Evolutionary conservation across 2,797 vertebrate genomes (phyloP).

Genomic region (Micromesistius poutassou): DNA sequence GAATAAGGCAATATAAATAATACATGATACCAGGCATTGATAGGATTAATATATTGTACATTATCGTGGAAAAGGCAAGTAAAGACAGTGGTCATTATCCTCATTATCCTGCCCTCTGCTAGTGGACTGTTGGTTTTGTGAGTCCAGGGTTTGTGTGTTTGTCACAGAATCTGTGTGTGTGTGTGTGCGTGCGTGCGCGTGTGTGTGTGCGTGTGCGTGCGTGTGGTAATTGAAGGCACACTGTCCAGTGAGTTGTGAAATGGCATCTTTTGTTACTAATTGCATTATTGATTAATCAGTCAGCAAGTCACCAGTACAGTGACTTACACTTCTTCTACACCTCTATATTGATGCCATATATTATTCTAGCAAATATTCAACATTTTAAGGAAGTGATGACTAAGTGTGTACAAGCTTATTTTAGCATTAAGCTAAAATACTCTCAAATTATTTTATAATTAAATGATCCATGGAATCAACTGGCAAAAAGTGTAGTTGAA

Average conservation of each 20-base stretch:
- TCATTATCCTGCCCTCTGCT: slow-evolving; percentile 31
- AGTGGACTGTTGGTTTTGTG: slow-evolving; percentile 44
- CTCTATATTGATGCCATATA: not conserved
- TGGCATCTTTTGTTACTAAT: slow-evolving; percentile 93
- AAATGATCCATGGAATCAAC: not conserved
- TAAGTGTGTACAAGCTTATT: not conserved
- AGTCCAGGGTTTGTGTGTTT: slow-evolving; percentile 18
- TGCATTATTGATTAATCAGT: slow-evolving; percentile 84
- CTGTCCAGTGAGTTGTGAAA: slow-evolving; percentile 95
- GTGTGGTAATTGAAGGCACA: slow-evolving; percentile 57
- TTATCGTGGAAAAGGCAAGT: slow-evolving; percentile 55
- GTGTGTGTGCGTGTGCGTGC: not conserved
- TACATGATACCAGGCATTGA: no score
- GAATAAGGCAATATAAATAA: not conserved
- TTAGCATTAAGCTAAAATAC: not conserved
- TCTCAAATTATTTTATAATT: not conserved
- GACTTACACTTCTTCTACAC: not conserved
- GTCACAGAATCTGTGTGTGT: not conserved
- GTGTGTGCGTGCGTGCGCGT: not conserved
- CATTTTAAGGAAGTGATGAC: not conserved
- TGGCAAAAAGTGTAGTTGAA: not conserved
- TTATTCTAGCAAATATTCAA: not conserved
- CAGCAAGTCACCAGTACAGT: slow-evolving; percentile 36
- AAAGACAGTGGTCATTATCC: slow-evolving; percentile 30
- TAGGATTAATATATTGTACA: slow-evolving; percentile 7